Percentiles rank a stretch among this genome's conserved stretches.
Conservation (phyloP, 2,113 vertebrate species). For the Gallinago jamesoni region DNA sequence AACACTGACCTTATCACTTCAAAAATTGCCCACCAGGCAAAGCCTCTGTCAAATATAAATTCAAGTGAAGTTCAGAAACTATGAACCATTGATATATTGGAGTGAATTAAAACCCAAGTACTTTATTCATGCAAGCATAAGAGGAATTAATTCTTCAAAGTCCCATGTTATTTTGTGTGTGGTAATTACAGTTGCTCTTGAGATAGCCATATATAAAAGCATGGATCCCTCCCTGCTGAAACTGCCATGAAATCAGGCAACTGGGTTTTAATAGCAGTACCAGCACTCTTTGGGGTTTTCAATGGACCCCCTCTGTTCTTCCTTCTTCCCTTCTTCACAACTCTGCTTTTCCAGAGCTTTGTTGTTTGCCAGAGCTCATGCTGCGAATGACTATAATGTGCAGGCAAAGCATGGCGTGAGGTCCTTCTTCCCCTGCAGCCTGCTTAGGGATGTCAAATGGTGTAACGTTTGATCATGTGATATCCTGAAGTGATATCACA, state of each 20-base stretch:
- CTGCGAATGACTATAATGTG: background rate
- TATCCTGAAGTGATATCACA: background rate
- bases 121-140: background rate
- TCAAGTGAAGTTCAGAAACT: background rate
- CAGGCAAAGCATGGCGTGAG: background rate
- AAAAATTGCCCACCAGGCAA: background rate
- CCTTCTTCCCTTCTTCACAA: background rate
- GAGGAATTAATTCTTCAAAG: background rate
- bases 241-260: background rate
- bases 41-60: background rate
- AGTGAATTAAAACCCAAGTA: background rate
- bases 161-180: background rate
- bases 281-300: background rate
- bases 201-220: background rate
- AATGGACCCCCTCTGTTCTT: background rate
- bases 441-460: background rate
- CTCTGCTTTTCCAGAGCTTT: background rate
- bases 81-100: background rate
- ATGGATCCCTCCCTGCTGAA: background rate
- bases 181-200: background rate
- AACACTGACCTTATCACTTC: background rate
- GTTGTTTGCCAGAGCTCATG: too few species aligned
- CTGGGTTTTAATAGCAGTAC: background rate
- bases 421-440: background rate
- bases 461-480: background rate